Base-by-base conservation (phyloP, 2,888 invertebrate genomes). In the Lepidochitona cinerea region DNA sequence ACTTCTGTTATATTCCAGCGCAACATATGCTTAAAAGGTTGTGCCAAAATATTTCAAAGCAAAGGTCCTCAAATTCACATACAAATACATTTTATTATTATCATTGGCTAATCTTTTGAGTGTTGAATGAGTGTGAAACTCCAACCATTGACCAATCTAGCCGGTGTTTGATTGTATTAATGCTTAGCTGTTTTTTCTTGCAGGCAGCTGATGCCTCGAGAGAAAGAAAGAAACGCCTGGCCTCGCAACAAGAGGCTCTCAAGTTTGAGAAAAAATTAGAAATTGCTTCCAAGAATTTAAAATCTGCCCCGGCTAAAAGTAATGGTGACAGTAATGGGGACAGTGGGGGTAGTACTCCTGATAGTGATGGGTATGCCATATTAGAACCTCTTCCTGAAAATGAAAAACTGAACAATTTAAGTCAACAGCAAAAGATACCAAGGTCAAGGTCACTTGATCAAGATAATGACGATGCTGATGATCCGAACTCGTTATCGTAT, bases 221-320 rank as follows among this genome's bases (percentile, higher is more conserved):
- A 23, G 83, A 86, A 72, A 81, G 87, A 37, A 88, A 86, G 77
- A 87, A 85, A 77, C 84, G 86, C 67, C 81, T 88, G 5, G 75
- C 75, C 0, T 76, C 79, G 6, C 79, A 84, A 49, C 83, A 84
- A 37, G 88, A 87, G 68, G 77, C 85, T 12, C 73, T 87, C n/a
- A 80, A 84, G 66, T 88, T 88, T 77, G 85, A 87, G 26, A 88
- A 87, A 73, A 81, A 84, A 12, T 75, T 89, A 26, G 89, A 88
- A 73, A 74, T 87, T 35, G 87, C 88, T 18, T 75, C 77, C 32
- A 82, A 82, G 70, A 79, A 81, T 23, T 75, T 85, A 54, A 83
- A 82, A 72, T 76, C 84, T 26, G 65, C 73, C 54, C 14, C 18
- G 4, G 23, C 23, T 23, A 2, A 2, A 23, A 49, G 49, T n/a